A percentile compares a stretch with the other conserved stretches of the same genome.
Evolutionary conservation across 53 echinoderm and acorn worm genomes (phyloP).

Genomic region (Paracentrotus lividus): DNA sequence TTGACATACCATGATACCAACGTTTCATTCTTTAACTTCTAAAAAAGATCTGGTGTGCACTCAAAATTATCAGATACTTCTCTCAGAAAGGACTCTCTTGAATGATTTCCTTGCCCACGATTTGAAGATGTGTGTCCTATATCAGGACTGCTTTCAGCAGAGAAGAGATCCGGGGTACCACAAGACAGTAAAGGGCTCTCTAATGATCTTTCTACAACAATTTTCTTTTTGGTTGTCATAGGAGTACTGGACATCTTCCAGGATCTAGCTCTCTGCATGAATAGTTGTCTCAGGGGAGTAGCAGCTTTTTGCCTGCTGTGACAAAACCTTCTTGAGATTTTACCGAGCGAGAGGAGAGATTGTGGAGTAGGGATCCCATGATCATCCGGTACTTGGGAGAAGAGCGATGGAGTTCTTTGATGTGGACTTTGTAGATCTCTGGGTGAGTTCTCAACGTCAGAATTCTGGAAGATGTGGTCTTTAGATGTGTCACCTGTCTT

Average conservation of each 20-base stretch:
- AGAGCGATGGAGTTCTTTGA: slow-evolving; percentile 39
- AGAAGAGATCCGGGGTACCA: slow-evolving; percentile 54
- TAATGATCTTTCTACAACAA: neutral
- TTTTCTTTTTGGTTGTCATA: neutral
- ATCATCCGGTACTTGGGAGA: slow-evolving; percentile 15
- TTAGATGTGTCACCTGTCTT: neutral
- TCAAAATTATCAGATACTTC: slow-evolving; percentile 33
- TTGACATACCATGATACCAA: no score
- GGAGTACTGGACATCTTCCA: slow-evolving; percentile 61
- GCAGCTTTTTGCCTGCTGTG: neutral
- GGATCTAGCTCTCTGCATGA: slow-evolving; percentile 36
- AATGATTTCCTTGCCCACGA: neutral
- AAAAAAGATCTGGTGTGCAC: slow-evolving; percentile 44
- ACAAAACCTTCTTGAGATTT: neutral
- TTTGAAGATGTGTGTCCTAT: neutral
- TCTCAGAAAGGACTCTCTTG: neutral
- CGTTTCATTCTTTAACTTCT: neutral
- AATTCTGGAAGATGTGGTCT: neutral
- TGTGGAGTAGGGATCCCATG: neutral
- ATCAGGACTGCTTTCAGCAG: slow-evolving; percentile 1
- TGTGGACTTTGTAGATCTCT: neutral
- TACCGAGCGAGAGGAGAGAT: neutral
- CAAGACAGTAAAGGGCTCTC: slow-evolving; percentile 34
- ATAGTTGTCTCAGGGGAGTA: slow-evolving; percentile 33
- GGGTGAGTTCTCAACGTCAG: neutral